Base-by-base conservation (phyloP, 2,797 vertebrate genomes). In the Gorsachius magnificus region DNA sequence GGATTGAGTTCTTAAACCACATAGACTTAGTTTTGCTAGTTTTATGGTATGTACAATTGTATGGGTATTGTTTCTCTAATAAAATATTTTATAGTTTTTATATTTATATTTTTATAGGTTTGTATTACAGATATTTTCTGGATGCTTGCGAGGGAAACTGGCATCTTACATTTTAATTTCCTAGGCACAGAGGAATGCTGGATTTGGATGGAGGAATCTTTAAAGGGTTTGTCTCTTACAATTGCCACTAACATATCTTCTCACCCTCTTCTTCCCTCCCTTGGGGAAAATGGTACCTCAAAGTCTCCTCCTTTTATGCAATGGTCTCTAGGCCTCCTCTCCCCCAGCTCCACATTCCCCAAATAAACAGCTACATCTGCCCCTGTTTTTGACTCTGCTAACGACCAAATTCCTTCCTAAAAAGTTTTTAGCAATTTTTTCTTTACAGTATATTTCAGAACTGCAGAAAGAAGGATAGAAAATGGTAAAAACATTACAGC, bases 401-500 rank as follows among this genome's bases (percentile, higher is more conserved):
- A 60, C 13, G 38, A 82, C 15, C 26, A 68, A 46, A 41, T 24
- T 88, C 71, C 41, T 93, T 90, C 56, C 50, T 51, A 83, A 64
- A 95, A 95, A 36, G n/a, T 43, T 90, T 68, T 85, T 17, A 2
- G 6, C 19, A 9, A 2, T 4, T 26, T 79, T 74, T 85, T 80
- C 54, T 45, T 82, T 92, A 78, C 41, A 94, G 24, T 28, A 66
- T 57, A n/a, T 89, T 91, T 92, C 64, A 83, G 80, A 96, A 84
- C 83, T 92, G 36, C 78, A 89, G 70, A 87, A 90, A 7, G 15
- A 79, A 93, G 57, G 45, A 83, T 6, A 93, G 68, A 81, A 95
- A 92, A 61, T n/a, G 83, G 56, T 77, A 80, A 89, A 96, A 95
- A 53, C 26, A 63, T 79, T 24, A 36, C 29, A 89, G 75, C 64